Evolutionary conservation across 2,888 invertebrate genomes (phyloP), one percentile per base, ranked within the genome.

Genomic region (Synanthedon myopaeformis): DNA sequence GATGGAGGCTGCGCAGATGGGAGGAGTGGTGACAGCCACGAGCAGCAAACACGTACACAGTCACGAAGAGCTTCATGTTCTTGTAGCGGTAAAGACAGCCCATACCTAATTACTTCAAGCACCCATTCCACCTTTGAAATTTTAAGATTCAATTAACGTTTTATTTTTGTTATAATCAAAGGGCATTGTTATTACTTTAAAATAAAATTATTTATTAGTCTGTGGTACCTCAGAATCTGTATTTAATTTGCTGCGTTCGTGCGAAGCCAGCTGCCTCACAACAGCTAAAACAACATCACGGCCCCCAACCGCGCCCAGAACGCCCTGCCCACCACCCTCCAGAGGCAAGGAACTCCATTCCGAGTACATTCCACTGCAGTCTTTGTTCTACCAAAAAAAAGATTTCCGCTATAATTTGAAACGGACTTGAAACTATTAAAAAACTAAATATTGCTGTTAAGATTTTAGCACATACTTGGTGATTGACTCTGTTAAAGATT

Each of bases 31-130:
- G 95, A 93, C 60, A 99, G 86, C 98, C 98, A 99, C 71, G 98
- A 97, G 77, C 97, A 98, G 74, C 98, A 98, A 42, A 98, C 94
- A 74, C 96, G 96, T 49, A 98, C 98, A 76, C 98, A 98, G 79
- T 98, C 97, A 60, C 97, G 93, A 53, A 98, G 93, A 0, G 97
- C 96, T 66, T 97, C 97, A 75, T 97, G 96, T 79, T 98, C 98
- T 42, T 92, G 90, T 51, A 98, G 83, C 0, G 97, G 97, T 50
- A 98, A 86, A 12, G 96, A 95, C 4, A 99, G 89, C 0, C 98
- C 98, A 81, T 92, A 97, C 67, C 98, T 95, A 58, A 98, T 92
- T 12, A 94, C 94, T 79, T 94, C 94, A 88, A 94, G 91, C 57
- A 94, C 94, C 94, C 94, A 94, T 73, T 92, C 91, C 51, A 98